phyloP scores from a whole-genome alignment of 2,113 vertebrate species.

The Orientallactaga bullata region DNA sequence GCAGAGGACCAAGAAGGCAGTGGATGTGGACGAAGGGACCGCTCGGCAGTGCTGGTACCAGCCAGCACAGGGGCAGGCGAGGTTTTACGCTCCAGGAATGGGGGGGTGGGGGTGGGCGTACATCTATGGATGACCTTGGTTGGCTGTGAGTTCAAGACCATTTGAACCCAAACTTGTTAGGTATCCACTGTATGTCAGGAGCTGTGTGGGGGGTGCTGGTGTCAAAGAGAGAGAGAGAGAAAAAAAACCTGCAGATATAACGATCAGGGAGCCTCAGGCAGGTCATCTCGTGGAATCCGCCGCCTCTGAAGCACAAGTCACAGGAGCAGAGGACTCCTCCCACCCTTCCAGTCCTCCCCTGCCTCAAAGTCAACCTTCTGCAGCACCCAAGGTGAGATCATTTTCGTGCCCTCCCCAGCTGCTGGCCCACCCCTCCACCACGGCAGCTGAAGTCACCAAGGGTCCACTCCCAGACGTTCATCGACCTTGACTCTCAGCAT shows the following conservation, averaged over 20 bases:
- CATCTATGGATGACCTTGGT: background rate
- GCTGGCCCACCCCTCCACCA: background rate
- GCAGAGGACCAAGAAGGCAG: background rate
- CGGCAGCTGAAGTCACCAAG: background rate
- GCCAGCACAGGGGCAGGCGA: background rate
- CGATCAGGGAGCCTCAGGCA: background rate
- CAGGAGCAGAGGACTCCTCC: background rate
- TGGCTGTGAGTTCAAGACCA: background rate
- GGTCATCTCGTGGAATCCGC: background rate
- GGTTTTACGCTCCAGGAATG: background rate
- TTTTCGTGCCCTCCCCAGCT: background rate
- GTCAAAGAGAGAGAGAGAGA: background rate
- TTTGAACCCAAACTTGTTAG: background rate
- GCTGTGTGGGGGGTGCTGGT: background rate
- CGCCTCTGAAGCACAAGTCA: background rate
- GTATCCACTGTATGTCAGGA: background rate
- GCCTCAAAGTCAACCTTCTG: background rate
- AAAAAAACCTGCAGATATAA: too few relatives aligned
- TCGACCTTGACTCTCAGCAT: background rate
- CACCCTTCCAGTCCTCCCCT: background rate
- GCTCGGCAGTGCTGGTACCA: background rate
- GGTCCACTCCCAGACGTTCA: background rate
- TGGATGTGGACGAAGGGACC: background rate
- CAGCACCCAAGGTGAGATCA: fast-evolving
- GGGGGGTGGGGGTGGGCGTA: too few relatives aligned